Percentiles rank a stretch among this genome's conserved stretches.
Conservation (phyloP, 1,140 invertebrate species). For the Probaryconus sp. region DNA sequence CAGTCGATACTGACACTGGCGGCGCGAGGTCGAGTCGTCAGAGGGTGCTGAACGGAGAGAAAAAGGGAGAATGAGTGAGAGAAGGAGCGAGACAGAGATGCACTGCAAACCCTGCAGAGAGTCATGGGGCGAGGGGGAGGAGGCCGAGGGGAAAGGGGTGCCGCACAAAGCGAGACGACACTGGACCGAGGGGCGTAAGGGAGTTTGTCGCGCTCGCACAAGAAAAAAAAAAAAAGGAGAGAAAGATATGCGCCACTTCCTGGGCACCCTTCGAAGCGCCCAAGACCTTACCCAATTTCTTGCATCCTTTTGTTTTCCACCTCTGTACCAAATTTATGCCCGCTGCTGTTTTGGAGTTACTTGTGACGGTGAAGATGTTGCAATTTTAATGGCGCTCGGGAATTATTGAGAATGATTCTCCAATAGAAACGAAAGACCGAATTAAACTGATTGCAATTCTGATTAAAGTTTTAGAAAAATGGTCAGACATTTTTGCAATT, state of each 20-base stretch:
- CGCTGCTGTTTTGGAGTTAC: no score
- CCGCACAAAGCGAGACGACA: slow-evolving; percentile 18
- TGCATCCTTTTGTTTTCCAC: no score
- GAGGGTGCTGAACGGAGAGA: slow-evolving; percentile 72
- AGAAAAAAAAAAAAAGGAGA: slow-evolving; percentile 18
- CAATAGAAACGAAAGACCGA: no score
- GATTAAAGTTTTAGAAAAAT: no score
- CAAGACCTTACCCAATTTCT: no score
- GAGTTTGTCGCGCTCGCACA: neutral
- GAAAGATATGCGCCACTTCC: slow-evolving; percentile 6
- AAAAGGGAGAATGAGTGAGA: slow-evolving; percentile 36
- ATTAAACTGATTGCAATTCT: no score
- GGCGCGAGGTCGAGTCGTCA: slow-evolving; percentile 76
- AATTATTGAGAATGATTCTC: no score
- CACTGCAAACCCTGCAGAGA: slow-evolving; percentile 17
- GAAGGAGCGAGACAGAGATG: neutral
- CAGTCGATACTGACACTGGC: slow-evolving; percentile 75
- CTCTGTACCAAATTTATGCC: no score
- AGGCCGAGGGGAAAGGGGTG: neutral
- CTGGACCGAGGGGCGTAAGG: slow-evolving; percentile 15
- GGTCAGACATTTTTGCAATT: no score
- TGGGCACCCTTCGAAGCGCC: slow-evolving; percentile 2
- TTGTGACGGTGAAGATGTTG: no score
- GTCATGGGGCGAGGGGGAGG: neutral
- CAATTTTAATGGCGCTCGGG: no score